Base-by-base conservation (phyloP, 23 tunicate genomes). In the Halocynthia aurantium region DNA sequence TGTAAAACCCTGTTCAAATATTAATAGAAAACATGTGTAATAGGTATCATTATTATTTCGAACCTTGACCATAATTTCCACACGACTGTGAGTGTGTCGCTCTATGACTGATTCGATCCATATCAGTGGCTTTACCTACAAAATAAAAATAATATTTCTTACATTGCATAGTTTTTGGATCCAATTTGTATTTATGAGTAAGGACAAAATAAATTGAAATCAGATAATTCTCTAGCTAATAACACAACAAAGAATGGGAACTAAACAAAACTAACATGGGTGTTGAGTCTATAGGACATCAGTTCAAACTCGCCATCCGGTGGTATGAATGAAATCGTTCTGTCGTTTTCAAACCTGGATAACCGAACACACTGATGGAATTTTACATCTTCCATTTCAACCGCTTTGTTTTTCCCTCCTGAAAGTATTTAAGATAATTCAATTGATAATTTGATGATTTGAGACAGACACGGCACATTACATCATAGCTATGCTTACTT, bases 241-340 rank as follows among this genome's bases (percentile, higher is more conserved):
- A 31, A 31, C 4, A 31, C 72, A 15, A 19, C 19, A 2, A 18
- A 67, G 20, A 67, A 0, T 22, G 72, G 50, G 4, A 18, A 11
- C 2, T 31, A 31, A 72, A 51, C 58, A 13, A 50, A 31, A 75
- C 91, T 81, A n/a, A 91, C 97, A 63, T 91, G 97, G 7, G 97
- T 91, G 63, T 91, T 91, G 50, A 94, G 95, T 17, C 98, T 71
- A 61, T 94, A 94, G 5, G 89, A 83, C 98, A 94, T 94, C 61
- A 94, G 81, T 62, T 94, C 98, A 71, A 94, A 94, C 67, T 94
- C 98, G 50, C 98, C 98, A 77, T 94, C 98, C 6, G 98, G 98
- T 10, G 98, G 98, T 52, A 94, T 94, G 57, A 94, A 94, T 54
- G 98, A 94, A 40, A 94, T 94, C 7, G 98, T 94, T 70, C 98